These are phyloP conservation scores for Bombus confusus DNA, from an alignment of 1,140 invertebrate genomes.

Conservation along the genomic window DNA sequence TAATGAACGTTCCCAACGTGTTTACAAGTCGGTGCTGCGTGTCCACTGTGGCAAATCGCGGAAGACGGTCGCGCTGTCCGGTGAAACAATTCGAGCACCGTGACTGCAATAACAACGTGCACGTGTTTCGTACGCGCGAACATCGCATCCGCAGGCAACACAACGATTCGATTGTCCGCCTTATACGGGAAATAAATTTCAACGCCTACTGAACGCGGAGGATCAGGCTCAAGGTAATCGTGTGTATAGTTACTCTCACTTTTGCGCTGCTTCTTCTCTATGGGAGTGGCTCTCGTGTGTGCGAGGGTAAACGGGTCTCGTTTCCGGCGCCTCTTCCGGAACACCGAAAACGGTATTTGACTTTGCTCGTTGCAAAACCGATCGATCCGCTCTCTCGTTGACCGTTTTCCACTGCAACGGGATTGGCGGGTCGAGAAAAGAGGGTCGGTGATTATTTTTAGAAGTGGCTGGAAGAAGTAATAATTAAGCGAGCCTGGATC, in stretches of 20 bases:
- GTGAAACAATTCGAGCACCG: slow-evolving; percentile 9
- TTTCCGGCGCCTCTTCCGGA: slow-evolving; percentile 44
- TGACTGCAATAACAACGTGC: slow-evolving; percentile 11
- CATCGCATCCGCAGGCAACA: slow-evolving; percentile 10
- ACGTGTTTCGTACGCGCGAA: slow-evolving; percentile 11
- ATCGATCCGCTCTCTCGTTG: slow-evolving; percentile 27
- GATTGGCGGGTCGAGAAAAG: slow-evolving; percentile 14
- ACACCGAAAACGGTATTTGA: slow-evolving; percentile 18
- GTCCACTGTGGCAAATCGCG: neutral
- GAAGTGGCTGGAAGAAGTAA: slow-evolving; percentile 31
- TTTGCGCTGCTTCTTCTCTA: slow-evolving; percentile 1
- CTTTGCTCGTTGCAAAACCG: slow-evolving; percentile 7
- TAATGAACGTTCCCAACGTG: neutral
- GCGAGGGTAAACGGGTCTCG: slow-evolving; percentile 9
- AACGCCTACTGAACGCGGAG: slow-evolving; percentile 19
- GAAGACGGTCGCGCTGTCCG: neutral
- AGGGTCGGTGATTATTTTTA: slow-evolving; percentile 66
- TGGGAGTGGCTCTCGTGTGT: neutral
- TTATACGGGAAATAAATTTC: slow-evolving; percentile 41
- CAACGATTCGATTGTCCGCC: slow-evolving; percentile 40
- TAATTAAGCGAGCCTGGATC: slow-evolving; percentile 54
- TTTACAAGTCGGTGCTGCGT: neutral
- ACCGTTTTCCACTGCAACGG: slow-evolving; percentile 22
- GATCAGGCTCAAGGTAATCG: slow-evolving; percentile 27
- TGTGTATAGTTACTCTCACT: slow-evolving; percentile 34